Percentiles rank a stretch among this genome's conserved stretches.
phyloP scores from a whole-genome alignment of 2,888 invertebrate genomes.

The Dysmachus trigonus region DNA sequence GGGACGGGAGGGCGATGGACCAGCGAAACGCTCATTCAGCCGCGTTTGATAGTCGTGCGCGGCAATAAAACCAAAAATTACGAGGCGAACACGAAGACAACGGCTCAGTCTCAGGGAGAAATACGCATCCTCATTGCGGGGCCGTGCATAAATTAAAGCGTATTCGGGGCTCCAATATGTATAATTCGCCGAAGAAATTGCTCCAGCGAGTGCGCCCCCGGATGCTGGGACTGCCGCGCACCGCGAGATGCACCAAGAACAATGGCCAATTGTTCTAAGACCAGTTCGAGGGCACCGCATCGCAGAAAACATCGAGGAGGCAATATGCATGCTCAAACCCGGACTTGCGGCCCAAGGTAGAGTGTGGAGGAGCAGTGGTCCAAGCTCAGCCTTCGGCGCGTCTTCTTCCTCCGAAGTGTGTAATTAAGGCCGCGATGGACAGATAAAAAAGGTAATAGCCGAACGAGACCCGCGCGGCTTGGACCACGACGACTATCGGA shows the following conservation, averaged over 20 bases:
- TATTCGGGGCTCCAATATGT: constrained; percentile 13
- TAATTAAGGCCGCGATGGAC: constrained; percentile 38
- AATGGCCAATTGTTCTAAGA: constrained; percentile 43
- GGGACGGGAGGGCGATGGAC: neutral
- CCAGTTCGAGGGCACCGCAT: neutral
- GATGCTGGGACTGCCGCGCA: neutral
- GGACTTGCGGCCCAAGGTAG: neutral
- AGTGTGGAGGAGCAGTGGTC: no score
- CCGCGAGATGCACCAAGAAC: constrained; percentile 16
- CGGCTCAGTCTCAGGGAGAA: neutral
- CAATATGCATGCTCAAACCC: neutral
- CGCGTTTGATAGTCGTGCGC: neutral
- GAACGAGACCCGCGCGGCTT: neutral
- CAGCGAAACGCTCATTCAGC: neutral
- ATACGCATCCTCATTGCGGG: constrained; percentile 37
- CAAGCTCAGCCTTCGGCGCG: neutral
- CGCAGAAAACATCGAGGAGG: neutral
- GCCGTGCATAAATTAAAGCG: constrained; percentile 40
- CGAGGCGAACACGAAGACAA: constrained; percentile 27
- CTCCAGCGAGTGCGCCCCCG: neutral
- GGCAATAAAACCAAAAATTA: constrained; percentile 40
- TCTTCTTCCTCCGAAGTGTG: neutral
- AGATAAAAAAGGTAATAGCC: constrained; percentile 23
- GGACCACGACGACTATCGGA: constrained; percentile 3
- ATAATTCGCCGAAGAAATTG: constrained; percentile 32